Conservation (phyloP, 2,113 vertebrate species). For the Clarias gariepinus region DNA sequence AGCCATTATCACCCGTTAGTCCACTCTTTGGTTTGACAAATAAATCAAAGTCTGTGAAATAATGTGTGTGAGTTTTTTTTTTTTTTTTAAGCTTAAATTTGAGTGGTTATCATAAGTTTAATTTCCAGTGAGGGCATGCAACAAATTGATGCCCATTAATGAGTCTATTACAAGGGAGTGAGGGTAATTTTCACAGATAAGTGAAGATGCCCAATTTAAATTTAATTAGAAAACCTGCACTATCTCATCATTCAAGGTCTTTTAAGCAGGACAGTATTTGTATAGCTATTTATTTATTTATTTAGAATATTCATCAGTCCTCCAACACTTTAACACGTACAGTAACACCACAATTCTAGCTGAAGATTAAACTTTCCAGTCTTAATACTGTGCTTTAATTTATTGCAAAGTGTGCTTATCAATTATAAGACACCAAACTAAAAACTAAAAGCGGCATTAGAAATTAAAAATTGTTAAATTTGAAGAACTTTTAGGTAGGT, state of each 20-base stretch:
- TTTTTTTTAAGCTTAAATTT: neutral
- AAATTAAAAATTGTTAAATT: neutral
- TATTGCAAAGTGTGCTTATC: neutral
- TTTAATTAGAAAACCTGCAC: slow-evolving; percentile 47
- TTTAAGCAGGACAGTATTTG: slow-evolving; percentile 23
- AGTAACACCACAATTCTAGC: neutral
- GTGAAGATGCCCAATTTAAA: slow-evolving; percentile 57
- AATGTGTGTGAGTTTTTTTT: neutral
- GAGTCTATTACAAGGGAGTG: slow-evolving; percentile 48
- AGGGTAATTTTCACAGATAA: slow-evolving; percentile 55
- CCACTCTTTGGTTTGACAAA: slow-evolving; percentile 76
- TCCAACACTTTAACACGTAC: neutral
- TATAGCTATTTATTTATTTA: neutral
- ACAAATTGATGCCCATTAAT: slow-evolving; percentile 52
- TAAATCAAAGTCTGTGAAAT: slow-evolving; percentile 77
- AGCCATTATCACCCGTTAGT: slow-evolving; percentile 66
- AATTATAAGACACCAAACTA: neutral
- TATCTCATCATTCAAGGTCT: slow-evolving; percentile 51
- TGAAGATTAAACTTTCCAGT: neutral
- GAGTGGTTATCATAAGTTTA: neutral
- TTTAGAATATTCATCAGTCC: neutral
- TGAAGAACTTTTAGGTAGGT: too few species aligned
- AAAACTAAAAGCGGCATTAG: neutral
- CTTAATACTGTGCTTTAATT: neutral
- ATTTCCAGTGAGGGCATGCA: neutral